Evolutionary conservation across 2,888 invertebrate genomes (phyloP).

Genomic region (Leucophora obtusa): DNA sequence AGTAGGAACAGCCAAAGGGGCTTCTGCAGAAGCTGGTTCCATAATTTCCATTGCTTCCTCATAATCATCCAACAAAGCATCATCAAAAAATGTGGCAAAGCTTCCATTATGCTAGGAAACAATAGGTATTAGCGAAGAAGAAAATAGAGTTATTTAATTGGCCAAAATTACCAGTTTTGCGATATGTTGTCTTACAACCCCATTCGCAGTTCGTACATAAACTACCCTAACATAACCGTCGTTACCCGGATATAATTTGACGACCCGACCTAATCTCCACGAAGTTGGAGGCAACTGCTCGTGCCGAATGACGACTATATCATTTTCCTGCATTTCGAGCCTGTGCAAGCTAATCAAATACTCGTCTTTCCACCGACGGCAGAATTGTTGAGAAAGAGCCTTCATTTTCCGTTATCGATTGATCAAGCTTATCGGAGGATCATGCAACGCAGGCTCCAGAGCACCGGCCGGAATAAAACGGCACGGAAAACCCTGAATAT

Average conservation of each 20-base stretch:
- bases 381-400: neutral
- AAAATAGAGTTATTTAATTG: neutral
- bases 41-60: neutral
- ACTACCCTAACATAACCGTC: neutral
- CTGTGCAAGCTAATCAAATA: neutral
- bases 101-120: no score
- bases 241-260: neutral
- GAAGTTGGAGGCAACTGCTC: neutral
- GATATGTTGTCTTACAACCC: neutral
- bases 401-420: neutral
- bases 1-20: no score
- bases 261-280: neutral
- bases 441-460: neutral
- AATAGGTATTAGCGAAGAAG: no score
- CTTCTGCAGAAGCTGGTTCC: neutral
- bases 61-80: neutral
- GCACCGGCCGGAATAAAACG: neutral
- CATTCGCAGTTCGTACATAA: neutral
- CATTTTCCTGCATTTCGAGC: neutral
- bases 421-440: neutral
- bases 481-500: neutral
- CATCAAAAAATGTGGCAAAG: neutral
- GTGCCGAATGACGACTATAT: neutral
- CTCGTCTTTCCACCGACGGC: no score
- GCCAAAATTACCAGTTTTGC: neutral